These are phyloP conservation scores for Brachionus calyciflorus DNA, from an alignment of 1,140 invertebrate species.

Conservation along the genomic window DNA sequence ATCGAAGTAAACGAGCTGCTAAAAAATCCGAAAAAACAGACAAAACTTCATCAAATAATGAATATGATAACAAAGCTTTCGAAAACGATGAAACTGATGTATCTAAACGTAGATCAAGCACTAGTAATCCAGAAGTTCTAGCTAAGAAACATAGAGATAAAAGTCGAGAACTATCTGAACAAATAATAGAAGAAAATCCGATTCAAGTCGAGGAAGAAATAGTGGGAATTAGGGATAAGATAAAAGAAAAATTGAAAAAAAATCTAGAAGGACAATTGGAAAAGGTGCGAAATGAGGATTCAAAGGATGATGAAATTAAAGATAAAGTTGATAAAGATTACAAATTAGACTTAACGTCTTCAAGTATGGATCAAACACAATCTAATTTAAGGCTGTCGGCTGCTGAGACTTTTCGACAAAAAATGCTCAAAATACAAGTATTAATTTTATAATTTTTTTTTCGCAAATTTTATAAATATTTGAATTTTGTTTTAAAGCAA, in stretches of 20 bases:
- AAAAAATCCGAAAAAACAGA: too few species aligned
- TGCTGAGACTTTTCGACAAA: constrained; percentile 7
- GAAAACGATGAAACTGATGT: background rate
- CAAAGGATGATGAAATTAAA: background rate
- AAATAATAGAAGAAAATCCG: constrained; percentile 16
- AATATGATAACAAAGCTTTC: background rate
- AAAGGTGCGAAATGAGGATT: constrained; percentile 2
- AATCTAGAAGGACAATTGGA: background rate
- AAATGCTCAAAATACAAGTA: constrained; percentile 24
- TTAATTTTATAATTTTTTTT: too few species aligned
- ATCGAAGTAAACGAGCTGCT: too few species aligned
- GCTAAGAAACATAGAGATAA: constrained; percentile 31
- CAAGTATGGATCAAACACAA: constrained; percentile 1
- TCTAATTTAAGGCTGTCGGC: background rate
- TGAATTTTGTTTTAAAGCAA: too few species aligned
- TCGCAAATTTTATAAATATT: too few species aligned
- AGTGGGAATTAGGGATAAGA: background rate
- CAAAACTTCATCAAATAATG: background rate
- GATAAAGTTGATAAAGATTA: background rate
- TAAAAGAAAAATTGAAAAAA: background rate
- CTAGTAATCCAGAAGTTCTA: background rate
- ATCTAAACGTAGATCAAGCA: background rate
- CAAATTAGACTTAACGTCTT: constrained; percentile 28
- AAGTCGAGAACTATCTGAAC: constrained; percentile 9
- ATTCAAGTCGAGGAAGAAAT: constrained; percentile 31